Evolutionary conservation across 2,888 invertebrate species (phyloP).

Genomic region (Cenopis cana): DNA sequence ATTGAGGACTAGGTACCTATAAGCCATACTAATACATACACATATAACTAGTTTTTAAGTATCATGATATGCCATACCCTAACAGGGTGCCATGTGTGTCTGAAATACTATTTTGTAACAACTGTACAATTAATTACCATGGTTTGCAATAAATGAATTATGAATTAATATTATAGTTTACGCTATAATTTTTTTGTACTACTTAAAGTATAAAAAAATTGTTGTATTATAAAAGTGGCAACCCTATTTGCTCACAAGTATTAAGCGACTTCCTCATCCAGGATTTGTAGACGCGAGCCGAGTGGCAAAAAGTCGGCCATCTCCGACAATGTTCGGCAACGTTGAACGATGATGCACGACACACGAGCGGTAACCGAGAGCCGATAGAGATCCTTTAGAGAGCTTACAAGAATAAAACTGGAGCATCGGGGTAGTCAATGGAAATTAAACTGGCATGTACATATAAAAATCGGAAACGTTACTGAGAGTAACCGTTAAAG

Average conservation of each 20-base stretch:
- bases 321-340: slow-evolving; percentile 30
- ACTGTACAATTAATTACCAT: too few species aligned
- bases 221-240: too few species aligned
- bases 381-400: neutral
- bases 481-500: neutral
- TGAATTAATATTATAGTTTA: too few species aligned
- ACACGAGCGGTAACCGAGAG: slow-evolving; percentile 8
- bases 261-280: slow-evolving; percentile 49
- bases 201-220: too few species aligned
- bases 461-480: neutral
- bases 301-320: slow-evolving; percentile 44
- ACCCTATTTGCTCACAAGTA: slow-evolving; percentile 45
- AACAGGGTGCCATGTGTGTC: too few species aligned
- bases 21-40: too few species aligned
- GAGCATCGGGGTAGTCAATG: neutral
- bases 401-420: neutral
- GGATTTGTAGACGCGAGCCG: slow-evolving; percentile 50
- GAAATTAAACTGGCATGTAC: neutral
- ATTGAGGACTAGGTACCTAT: too few species aligned
- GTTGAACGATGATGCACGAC: slow-evolving; percentile 31
- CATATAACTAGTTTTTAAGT: too few species aligned
- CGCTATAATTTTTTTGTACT: too few species aligned
- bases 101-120: too few species aligned
- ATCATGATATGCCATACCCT: too few species aligned
- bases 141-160: too few species aligned